Conservation (phyloP, 2,113 vertebrate genomes). For the Shinisaurus crocodilurus region DNA sequence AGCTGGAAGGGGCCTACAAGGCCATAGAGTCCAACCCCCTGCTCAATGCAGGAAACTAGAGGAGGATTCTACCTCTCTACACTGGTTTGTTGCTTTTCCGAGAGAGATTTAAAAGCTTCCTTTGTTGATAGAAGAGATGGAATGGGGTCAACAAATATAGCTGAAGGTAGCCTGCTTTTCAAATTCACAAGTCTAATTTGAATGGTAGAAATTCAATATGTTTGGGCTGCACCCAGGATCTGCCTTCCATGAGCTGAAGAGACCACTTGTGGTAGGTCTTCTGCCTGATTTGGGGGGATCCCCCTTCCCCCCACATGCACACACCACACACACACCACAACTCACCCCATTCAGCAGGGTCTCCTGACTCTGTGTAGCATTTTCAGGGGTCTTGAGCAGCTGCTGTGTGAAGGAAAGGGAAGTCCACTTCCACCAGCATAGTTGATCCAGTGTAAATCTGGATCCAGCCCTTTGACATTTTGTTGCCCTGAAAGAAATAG, state of each 20-base stretch:
- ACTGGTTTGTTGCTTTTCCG: neutral
- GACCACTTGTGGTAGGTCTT: neutral
- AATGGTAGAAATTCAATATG: neutral
- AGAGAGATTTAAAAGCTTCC: neutral
- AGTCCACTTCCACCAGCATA: no score
- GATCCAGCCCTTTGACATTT: neutral
- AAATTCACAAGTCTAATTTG: neutral
- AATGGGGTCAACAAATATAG: neutral
- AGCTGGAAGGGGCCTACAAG: no score
- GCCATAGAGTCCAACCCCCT: no score
- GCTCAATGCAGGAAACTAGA: no score
- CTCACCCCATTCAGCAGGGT: no score
- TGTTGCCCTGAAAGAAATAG: neutral
- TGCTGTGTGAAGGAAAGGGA: no score
- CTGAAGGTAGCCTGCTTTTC: neutral
- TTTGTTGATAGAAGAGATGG: neutral
- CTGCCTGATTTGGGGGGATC: no score
- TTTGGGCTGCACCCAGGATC: neutral
- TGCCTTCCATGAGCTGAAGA: neutral
- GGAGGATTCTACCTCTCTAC: neutral
- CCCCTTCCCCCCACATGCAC: no score
- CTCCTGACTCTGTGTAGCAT: no score
- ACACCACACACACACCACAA: no score
- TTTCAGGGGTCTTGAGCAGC: no score
- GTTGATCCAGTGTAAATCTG: no score